phyloP scores from a whole-genome alignment of 2,888 invertebrate species.

The Troglohyphantes excavatus region DNA sequence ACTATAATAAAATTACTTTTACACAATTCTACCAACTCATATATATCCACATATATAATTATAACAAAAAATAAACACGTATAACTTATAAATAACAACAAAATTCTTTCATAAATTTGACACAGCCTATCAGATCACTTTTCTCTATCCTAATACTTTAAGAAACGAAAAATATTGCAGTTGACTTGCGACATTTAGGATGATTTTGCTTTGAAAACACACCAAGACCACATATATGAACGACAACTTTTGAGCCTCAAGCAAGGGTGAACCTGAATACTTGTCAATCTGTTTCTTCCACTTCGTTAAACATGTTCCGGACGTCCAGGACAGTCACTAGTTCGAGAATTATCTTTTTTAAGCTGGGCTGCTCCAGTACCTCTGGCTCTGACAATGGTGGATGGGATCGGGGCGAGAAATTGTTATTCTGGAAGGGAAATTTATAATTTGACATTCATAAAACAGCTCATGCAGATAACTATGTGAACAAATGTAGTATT shows the following conservation, averaged over 20 bases:
- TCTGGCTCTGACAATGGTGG: constrained; percentile 94
- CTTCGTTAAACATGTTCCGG: constrained; percentile 87
- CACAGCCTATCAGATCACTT: background rate
- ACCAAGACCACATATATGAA: constrained; percentile 37
- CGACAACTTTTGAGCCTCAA: constrained; percentile 75
- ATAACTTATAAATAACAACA: background rate
- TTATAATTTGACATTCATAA: too few species aligned
- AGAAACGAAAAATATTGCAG: constrained; percentile 15
- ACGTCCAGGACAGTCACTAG: constrained; percentile 92
- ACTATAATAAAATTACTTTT: too few species aligned
- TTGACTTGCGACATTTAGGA: constrained; percentile 18
- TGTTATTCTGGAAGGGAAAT: constrained; percentile 86
- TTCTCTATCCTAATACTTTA: background rate
- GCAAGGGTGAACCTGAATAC: constrained; percentile 79
- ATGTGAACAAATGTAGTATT: too few species aligned
- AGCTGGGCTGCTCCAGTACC: constrained; percentile 90
- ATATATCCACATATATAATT: background rate
- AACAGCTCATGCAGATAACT: too few species aligned
- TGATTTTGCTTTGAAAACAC: constrained; percentile 33
- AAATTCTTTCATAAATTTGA: background rate
- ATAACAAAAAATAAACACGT: background rate
- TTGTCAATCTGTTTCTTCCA: constrained; percentile 81
- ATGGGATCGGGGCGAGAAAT: constrained; percentile 92
- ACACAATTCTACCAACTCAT: background rate
- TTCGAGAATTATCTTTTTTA: constrained; percentile 87